These are phyloP conservation scores for Muraenolepis orangiensis DNA, from an alignment of 2,797 vertebrate species.

Conservation along the genomic window DNA sequence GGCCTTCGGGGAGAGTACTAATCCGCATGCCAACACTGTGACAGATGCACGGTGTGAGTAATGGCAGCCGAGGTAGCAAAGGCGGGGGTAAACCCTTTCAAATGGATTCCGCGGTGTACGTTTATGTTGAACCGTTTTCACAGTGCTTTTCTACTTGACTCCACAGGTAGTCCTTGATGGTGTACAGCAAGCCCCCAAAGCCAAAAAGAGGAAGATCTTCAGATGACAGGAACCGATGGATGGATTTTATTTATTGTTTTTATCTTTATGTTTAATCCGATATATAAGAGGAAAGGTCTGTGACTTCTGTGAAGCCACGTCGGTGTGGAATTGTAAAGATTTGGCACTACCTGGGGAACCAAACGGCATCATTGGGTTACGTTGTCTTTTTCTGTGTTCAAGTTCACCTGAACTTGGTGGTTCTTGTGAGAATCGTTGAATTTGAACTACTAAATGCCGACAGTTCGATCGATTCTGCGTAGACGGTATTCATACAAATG, in stretches of 20 bases:
- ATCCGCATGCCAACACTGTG: not conserved
- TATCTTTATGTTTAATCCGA: conserved; percentile 3
- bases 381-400: no score
- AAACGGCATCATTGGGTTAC: not conserved
- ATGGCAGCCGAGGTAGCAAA: not conserved
- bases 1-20: not conserved
- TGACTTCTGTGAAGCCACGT: conserved; percentile 22
- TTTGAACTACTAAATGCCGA: not conserved
- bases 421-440: not conserved
- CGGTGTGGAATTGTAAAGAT: not conserved
- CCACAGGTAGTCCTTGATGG: conserved; percentile 56
- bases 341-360: not conserved
- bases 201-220: conserved; percentile 86
- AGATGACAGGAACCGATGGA: conserved; percentile 83
- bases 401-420: not conserved
- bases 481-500: not conserved
- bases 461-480: not conserved
- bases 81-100: conserved; percentile 54
- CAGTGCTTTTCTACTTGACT: not conserved
- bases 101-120: not conserved
- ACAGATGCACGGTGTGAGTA: not conserved
- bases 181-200: conserved; percentile 81
- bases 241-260: conserved; percentile 20
- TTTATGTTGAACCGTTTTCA: conserved; percentile 49
- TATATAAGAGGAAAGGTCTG: conserved; percentile 51